Evolutionary conservation across 2,888 invertebrate species (phyloP), one percentile per base, ranked within the genome.

Genomic region (Caenorhabditis sp.): DNA sequence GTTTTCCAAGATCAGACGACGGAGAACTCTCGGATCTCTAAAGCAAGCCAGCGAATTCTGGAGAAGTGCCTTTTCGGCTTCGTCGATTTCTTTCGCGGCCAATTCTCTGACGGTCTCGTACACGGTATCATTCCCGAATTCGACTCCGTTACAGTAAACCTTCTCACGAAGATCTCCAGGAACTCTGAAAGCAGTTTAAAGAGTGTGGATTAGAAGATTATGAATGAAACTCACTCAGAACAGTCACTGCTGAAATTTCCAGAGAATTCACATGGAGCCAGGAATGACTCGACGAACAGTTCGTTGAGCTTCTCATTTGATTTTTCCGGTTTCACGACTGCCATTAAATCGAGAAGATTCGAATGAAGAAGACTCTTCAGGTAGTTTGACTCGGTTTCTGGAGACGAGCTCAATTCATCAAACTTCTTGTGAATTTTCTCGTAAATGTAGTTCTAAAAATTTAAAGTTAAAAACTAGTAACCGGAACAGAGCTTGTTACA

Each of bases 121-220:
- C 0, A 77, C 75, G 0, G 80, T 84, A n/a, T 85, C 84, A 10
- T 87, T 80, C 54, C 88, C 89, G 22, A 83, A 80, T 10, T 80
- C 74, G 0, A 88, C 76, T 44, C 87, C 86, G 58, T 89, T 84
- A 44, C 89, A 89, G 64, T 89, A 89, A 0, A 87, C 85, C 19
- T 79, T 51, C 2, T 58, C 66, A 28, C 89, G 77, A 35, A 89
- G 72, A 35, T 85, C 70, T 10, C 79, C 74, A 8, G 88, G 86
- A 35, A 88, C 87, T 41, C 88, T 89, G 58, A 59, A 58, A 61
- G 2, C 38, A 10, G 12, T 5, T 38, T 6, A 10, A 8, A 35
- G 22, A 47, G 12, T 24, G 24, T 56, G n/a, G 6, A 74, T 24
- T 4, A 64, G n/a, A 28, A 51, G n/a, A 31, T 31, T 14, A 4